Evolutionary conservation across 2,113 vertebrate genomes (phyloP).

Genomic region (Tautogolabrus adspersus): DNA sequence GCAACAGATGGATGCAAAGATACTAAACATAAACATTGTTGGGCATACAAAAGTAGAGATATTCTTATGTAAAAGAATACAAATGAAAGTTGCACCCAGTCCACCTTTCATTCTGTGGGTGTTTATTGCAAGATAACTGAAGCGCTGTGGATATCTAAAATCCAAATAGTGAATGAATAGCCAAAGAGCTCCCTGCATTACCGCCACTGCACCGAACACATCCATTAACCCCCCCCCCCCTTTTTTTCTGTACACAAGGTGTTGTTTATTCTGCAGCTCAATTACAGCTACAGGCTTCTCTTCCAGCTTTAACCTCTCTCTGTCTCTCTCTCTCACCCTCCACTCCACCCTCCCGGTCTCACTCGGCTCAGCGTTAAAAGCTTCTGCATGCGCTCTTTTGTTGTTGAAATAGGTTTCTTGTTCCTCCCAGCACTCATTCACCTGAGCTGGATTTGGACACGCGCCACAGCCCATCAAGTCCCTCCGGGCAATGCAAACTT

Average conservation of each 20-base stretch:
- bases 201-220: conserved; percentile 13
- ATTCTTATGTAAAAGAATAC: conserved; percentile 13
- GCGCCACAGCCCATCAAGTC: conserved; percentile 30
- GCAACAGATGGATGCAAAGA: neutral
- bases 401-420: conserved; percentile 54
- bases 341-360: neutral
- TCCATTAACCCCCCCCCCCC: conserved; percentile 54
- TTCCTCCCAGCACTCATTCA: conserved; percentile 41
- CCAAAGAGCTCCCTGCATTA: conserved; percentile 43
- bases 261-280: conserved; percentile 45
- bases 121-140: conserved; percentile 17
- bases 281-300: conserved; percentile 41
- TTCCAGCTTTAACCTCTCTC: conserved; percentile 34
- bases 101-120: conserved; percentile 17
- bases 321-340: neutral
- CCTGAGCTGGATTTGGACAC: conserved; percentile 49
- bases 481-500: conserved; percentile 46
- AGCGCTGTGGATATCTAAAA: conserved; percentile 10
- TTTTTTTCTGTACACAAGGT: conserved; percentile 37
- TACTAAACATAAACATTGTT: neutral
- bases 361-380: conserved; percentile 30
- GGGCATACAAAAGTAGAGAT: neutral
- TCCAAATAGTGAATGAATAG: conserved; percentile 46
- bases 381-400: conserved; percentile 30
- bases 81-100: conserved; percentile 8